Conservation (phyloP, 2,888 invertebrate genomes). For the Timema podura region DNA sequence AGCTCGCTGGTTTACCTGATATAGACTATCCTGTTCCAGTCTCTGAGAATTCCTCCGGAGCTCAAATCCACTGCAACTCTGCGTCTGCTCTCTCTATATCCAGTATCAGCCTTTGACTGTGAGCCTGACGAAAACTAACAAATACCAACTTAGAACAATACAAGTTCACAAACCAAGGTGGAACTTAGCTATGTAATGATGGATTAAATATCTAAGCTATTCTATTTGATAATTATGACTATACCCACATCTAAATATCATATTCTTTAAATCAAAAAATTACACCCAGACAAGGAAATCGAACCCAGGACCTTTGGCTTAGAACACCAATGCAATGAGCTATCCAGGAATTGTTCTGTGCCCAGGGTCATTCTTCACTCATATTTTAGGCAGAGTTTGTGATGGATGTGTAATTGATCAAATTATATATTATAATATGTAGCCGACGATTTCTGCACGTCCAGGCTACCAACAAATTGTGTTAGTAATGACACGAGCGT, state of each 20-base stretch:
- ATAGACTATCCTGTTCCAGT: conserved; percentile 62
- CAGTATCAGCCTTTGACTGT: conserved; percentile 58
- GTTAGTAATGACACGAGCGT: too few relatives aligned
- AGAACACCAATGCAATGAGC: background rate
- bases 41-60: conserved; percentile 55
- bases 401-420: background rate
- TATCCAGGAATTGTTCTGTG: too few relatives aligned
- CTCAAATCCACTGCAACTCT: conserved; percentile 61
- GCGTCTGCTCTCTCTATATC: conserved; percentile 66
- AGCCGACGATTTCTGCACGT: background rate
- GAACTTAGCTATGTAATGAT: too few relatives aligned
- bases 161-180: background rate
- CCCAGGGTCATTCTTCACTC: background rate
- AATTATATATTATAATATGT: background rate
- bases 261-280: too few relatives aligned
- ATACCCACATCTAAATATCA: too few relatives aligned
- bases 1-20: too few relatives aligned
- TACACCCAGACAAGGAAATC: too few relatives aligned
- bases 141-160: background rate
- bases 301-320: background rate
- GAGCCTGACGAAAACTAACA: conserved; percentile 54
- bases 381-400: background rate
- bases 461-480: background rate
- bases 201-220: too few relatives aligned
- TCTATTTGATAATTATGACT: too few relatives aligned